Evolutionary conservation across 2,113 vertebrate species (phyloP).

Genomic region (Chinchilla lanigera): DNA sequence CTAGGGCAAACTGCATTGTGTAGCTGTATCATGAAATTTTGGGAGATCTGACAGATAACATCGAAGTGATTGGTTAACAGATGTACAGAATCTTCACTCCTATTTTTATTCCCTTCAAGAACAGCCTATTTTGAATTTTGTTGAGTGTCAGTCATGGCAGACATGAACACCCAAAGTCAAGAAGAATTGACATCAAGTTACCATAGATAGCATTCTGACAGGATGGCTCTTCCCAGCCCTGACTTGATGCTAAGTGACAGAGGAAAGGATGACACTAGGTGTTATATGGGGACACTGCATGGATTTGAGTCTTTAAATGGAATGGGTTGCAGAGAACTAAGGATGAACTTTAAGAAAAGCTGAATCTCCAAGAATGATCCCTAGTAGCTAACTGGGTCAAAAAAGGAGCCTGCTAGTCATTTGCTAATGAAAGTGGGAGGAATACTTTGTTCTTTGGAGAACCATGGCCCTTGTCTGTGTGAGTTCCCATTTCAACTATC

Average conservation of each 20-base stretch:
- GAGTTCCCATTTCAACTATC: background rate
- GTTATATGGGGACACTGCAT: background rate
- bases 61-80: conserved; percentile 44
- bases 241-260: background rate
- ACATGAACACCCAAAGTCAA: conserved; percentile 33
- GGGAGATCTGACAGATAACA: conserved; percentile 12
- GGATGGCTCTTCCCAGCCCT: background rate
- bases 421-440: no score
- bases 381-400: no score
- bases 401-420: background rate
- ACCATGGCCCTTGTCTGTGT: no score
- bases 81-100: background rate
- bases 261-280: background rate
- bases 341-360: background rate
- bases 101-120: conserved; percentile 63
- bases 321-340: background rate
- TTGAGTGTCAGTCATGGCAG: conserved; percentile 63
- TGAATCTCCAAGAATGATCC: background rate
- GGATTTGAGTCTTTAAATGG: background rate
- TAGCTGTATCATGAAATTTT: background rate
- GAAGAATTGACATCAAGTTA: conserved; percentile 50
- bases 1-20: no score
- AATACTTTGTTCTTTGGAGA: background rate
- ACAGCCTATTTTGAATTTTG: conserved; percentile 63
- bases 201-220: background rate